phyloP scores from a whole-genome alignment of 2,113 vertebrate species.

The Myrmecophaga tridactyla region DNA sequence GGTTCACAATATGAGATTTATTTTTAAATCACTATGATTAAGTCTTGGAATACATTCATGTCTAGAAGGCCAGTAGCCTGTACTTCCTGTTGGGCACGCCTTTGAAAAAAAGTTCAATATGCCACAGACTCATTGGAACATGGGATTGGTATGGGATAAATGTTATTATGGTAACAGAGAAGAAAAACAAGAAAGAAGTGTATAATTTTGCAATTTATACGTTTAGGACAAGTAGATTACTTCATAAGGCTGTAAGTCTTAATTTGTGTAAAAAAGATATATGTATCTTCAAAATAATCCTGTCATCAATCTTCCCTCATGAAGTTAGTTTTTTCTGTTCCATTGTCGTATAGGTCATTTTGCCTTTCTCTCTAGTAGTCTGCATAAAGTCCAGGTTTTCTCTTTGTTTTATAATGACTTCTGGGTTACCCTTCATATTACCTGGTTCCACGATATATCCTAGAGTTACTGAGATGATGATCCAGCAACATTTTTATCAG shows the following conservation, averaged over 20 bases:
- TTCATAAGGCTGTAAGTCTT: not conserved
- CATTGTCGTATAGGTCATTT: not conserved
- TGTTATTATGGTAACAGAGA: not conserved
- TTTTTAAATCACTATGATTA: too few relatives aligned
- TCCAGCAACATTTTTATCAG: too few relatives aligned
- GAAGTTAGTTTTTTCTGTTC: not conserved
- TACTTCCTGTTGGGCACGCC: not conserved
- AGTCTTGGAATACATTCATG: not conserved
- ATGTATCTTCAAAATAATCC: not conserved
- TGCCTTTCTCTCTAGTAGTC: not conserved
- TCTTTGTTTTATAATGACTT: not conserved
- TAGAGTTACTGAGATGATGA: too few relatives aligned
- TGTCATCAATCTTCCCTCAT: not conserved
- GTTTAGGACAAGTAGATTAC: not conserved
- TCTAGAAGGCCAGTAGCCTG: not conserved
- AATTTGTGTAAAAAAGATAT: not conserved
- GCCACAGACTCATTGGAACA: not conserved
- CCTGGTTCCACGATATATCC: not conserved
- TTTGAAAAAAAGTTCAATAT: conserved; percentile 4
- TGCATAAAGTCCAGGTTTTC: not conserved
- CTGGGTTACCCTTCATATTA: conserved; percentile 53
- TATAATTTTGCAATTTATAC: not conserved
- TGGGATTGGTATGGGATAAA: not conserved
- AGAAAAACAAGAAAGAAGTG: not conserved
- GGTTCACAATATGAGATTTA: too few relatives aligned